phyloP scores from a whole-genome alignment of 2,888 invertebrate species.

The Cheilosia variabilis region DNA sequence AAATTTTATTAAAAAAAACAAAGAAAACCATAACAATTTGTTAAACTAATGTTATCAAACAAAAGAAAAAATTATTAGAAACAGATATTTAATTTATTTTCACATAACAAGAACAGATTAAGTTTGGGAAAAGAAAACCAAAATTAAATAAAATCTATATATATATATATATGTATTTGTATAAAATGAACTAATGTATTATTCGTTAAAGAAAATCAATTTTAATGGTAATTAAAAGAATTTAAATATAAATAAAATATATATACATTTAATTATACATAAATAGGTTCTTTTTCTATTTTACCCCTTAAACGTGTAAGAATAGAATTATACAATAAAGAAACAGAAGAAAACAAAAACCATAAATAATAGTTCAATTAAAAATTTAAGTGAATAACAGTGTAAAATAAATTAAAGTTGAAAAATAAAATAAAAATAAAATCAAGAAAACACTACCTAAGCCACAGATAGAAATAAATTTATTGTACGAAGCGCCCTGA shows the following conservation, averaged over 20 bases:
- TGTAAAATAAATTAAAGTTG: slow-evolving; percentile 60
- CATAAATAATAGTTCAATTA: slow-evolving; percentile 60
- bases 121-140: slow-evolving; percentile 19
- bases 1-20: slow-evolving; percentile 20
- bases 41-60: slow-evolving; percentile 31
- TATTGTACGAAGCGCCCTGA: slow-evolving; percentile 59
- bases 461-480: slow-evolving; percentile 61
- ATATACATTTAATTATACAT: slow-evolving; percentile 57
- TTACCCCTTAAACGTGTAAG: slow-evolving; percentile 68
- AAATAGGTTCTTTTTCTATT: slow-evolving; percentile 74
- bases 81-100: slow-evolving; percentile 58
- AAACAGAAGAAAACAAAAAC: slow-evolving; percentile 19
- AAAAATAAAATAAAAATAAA: slow-evolving; percentile 22
- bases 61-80: slow-evolving; percentile 27
- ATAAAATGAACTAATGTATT: slow-evolving; percentile 29
- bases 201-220: slow-evolving; percentile 47
- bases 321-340: slow-evolving; percentile 61
- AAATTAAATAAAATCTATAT: slow-evolving; percentile 1
- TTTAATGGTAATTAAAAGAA: slow-evolving; percentile 57
- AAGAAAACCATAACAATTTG: slow-evolving; percentile 32
- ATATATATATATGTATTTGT: slow-evolving; percentile 25
- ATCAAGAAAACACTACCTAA: slow-evolving; percentile 42
- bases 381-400: slow-evolving; percentile 64
- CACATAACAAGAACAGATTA: slow-evolving; percentile 27
- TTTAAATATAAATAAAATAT: slow-evolving; percentile 62